Base-by-base conservation (phyloP, 2,113 vertebrate species). In the Empidonax alnorum region DNA sequence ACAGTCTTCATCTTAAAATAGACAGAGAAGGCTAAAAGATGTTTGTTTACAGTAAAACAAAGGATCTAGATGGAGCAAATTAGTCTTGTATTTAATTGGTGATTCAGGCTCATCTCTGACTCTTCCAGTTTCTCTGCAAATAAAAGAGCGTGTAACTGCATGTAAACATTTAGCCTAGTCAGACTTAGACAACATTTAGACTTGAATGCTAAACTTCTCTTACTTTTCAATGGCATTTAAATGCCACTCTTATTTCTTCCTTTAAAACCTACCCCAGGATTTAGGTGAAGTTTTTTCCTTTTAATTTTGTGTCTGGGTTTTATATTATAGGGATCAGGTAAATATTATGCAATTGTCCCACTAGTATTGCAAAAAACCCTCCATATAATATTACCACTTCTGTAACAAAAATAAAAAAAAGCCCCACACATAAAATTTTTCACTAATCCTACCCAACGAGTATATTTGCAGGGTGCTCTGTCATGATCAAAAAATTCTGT, bases 21-120 rank as follows among this genome's bases (percentile, higher is more conserved):
- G 84, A 74, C 80, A 79, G 50, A 86, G 35, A 22, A 59, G 68
- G 30, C 33, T 90, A 83, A 73, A 85, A 93, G 59, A 88, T 81
- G 44, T 81, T 95, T 94, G 75, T 96, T 96, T 96, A 94, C 52
- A 71, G 59, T 83, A 74, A 91, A 93, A 95, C 84, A 97, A 94
- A 95, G 85, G 69, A 81, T 91, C 63, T 94, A 94, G 74, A 94
- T 73, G 67, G 28, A 86, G 63, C 4, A 77, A 91, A 94, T 95
- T 90, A 74, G 61, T 81, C 67, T 46, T 85, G 47, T 81, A 81
- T 84, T 94, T 95, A 90, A 94, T 88, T 93, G 94, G 42, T 74
- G 75, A 90, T 91, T 94, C 96, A 81, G 65, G n/a, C 44, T 96
- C 79, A 37, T 92, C 78, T 91, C 31, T 80, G 88, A 84, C 44